Evolutionary conservation across 2,797 vertebrate genomes (phyloP).

Genomic region (Lindbergichthys nudifrons): DNA sequence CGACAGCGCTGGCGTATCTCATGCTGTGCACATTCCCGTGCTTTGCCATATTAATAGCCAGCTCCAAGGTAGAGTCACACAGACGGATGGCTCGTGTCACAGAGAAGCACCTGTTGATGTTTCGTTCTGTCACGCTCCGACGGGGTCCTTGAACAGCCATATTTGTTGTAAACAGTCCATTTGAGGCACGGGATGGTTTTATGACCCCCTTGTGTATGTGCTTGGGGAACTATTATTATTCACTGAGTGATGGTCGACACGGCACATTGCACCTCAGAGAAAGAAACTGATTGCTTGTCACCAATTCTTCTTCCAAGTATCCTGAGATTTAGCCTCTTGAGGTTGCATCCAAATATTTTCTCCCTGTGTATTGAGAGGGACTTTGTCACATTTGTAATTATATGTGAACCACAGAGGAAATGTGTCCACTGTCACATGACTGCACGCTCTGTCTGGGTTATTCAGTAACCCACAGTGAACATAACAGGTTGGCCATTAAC

Average conservation of each 20-base stretch:
- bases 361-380: conserved; percentile 26
- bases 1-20: conserved; percentile 81
- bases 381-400: conserved; percentile 42
- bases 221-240: conserved; percentile 47
- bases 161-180: conserved; percentile 56
- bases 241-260: conserved; percentile 40
- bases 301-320: neutral
- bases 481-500: conserved; percentile 80
- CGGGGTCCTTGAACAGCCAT: conserved; percentile 52
- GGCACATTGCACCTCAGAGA: conserved; percentile 34
- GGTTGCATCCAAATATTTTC: conserved; percentile 18
- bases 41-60: conserved; percentile 85
- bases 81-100: conserved; percentile 49
- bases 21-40: conserved; percentile 86
- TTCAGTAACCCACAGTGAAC: conserved; percentile 74
- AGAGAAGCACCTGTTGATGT: conserved; percentile 46
- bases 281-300: conserved; percentile 19
- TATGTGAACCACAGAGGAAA: conserved; percentile 11
- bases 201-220: conserved; percentile 30
- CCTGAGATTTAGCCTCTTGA: conserved; percentile 1
- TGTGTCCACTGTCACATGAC: conserved; percentile 63
- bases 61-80: conserved; percentile 84
- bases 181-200: conserved; percentile 41
- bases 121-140: conserved; percentile 51
- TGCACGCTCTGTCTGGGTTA: conserved; percentile 29